phyloP scores from a whole-genome alignment of 1,140 invertebrate genomes.

The Helicoverpa armigera region DNA sequence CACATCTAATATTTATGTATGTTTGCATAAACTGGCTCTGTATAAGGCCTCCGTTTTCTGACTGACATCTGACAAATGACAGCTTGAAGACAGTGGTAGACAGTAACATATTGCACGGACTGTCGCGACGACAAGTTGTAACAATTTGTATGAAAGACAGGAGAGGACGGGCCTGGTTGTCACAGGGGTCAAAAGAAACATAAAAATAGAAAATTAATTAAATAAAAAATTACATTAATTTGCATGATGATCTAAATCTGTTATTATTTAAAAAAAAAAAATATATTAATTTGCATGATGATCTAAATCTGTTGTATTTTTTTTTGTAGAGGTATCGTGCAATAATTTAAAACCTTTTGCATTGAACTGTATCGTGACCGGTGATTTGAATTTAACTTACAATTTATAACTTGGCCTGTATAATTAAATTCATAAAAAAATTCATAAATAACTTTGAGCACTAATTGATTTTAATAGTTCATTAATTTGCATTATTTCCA shows the following conservation, averaged over 20 bases:
- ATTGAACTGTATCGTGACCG: background rate
- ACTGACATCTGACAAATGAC: slow-evolving; percentile 46
- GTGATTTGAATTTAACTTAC: background rate
- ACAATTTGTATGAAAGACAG: background rate
- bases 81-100: slow-evolving; percentile 32
- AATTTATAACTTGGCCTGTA: slow-evolving; percentile 5
- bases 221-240: no score
- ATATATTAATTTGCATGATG: no score
- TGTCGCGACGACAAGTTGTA: slow-evolving; percentile 4
- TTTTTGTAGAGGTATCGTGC: no score
- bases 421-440: background rate
- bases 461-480: slow-evolving; percentile 11
- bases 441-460: slow-evolving; percentile 4
- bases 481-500: slow-evolving; percentile 1
- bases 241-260: no score
- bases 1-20: slow-evolving; percentile 39
- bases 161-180: background rate
- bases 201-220: no score
- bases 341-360: background rate
- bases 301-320: no score
- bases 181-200: no score
- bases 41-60: slow-evolving; percentile 26
- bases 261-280: no score
- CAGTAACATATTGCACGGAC: slow-evolving; percentile 36
- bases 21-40: slow-evolving; percentile 32